phyloP scores from a whole-genome alignment of 2,797 vertebrate genomes.

The Thamnophis elegans region DNA sequence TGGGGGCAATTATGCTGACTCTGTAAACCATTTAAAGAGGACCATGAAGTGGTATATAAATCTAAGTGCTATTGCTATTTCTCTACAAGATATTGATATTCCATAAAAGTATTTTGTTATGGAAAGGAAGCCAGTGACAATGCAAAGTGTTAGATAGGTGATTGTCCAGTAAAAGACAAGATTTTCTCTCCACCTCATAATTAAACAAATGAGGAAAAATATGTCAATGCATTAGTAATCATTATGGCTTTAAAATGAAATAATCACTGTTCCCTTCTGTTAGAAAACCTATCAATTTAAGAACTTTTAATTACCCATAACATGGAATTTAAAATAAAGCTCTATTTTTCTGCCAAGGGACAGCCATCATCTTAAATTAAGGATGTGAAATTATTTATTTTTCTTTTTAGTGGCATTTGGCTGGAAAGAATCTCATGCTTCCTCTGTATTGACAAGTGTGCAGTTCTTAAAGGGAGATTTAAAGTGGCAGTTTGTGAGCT shows the following conservation, averaged over 20 bases:
- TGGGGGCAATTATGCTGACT: no score
- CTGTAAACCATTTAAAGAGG: no score
- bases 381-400: constrained; percentile 8
- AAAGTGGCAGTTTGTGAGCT: constrained; percentile 7
- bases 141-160: background rate
- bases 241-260: background rate
- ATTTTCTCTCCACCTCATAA: background rate
- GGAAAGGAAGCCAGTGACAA: background rate
- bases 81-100: background rate
- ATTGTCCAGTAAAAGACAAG: background rate
- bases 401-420: constrained; percentile 3
- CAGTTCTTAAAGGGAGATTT: background rate
- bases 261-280: background rate
- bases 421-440: background rate
- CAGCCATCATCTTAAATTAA: background rate
- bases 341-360: background rate
- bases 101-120: background rate
- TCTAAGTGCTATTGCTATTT: no score
- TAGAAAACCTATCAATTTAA: background rate
- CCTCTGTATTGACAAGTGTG: background rate
- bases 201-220: background rate
- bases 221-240: background rate
- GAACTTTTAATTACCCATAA: background rate
- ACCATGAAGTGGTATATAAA: no score
- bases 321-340: background rate